phyloP scores from a whole-genome alignment of 2,113 vertebrate species.

The Empidonax traillii region DNA sequence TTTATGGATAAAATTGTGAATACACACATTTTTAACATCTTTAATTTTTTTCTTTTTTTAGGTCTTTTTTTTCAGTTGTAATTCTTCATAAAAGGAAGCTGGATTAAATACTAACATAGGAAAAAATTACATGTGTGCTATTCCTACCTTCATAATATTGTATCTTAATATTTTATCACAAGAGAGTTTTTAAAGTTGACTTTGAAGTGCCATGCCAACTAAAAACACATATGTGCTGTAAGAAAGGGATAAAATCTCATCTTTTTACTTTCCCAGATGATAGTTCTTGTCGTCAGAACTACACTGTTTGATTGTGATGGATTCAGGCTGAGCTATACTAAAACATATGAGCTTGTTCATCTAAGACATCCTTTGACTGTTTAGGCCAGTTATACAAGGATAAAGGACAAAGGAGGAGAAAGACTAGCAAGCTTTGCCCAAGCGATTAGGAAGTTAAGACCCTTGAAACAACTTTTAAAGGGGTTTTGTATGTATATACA shows the following conservation, averaged over 20 bases:
- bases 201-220: neutral
- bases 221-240: rapidly evolving
- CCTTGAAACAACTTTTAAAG: neutral
- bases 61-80: neutral
- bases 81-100: neutral
- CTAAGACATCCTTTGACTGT: neutral
- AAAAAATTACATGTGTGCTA: rapidly evolving
- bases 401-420: neutral
- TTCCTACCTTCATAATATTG: neutral
- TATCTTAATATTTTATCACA: neutral
- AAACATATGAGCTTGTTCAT: neutral
- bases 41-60: neutral
- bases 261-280: neutral
- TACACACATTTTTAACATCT: neutral
- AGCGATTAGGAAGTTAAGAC: neutral
- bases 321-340: neutral
- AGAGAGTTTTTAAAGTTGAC: neutral
- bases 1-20: neutral
- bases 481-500: neutral
- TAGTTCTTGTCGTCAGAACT: neutral
- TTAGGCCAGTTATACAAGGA: neutral
- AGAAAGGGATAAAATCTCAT: neutral
- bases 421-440: neutral
- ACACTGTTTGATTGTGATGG: neutral
- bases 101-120: neutral